A percentile compares a stretch with the other conserved stretches of the same genome.
Conservation (phyloP, 2,113 vertebrate genomes). For the Gulo gulo region DNA sequence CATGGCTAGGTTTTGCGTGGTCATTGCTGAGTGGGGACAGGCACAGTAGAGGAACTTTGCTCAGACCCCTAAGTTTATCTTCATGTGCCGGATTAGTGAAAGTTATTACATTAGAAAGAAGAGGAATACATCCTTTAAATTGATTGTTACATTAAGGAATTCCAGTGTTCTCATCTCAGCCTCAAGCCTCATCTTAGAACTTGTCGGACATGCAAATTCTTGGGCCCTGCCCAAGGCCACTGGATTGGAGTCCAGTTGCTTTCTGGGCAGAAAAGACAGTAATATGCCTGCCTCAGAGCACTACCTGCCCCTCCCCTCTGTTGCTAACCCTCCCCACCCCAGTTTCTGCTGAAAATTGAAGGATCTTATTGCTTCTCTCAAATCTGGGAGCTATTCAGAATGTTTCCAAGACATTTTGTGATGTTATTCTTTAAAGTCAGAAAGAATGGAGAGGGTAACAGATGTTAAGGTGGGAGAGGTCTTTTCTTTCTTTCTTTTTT, state of each 20-base stretch:
- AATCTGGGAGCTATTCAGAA: neutral
- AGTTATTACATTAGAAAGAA: neutral
- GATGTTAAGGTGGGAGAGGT: neutral
- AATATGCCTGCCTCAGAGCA: neutral
- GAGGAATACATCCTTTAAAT: neutral
- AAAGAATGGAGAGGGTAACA: neutral
- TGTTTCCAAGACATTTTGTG: neutral
- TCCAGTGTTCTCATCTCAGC: neutral
- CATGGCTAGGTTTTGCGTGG: neutral
- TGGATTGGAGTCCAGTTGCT: neutral
- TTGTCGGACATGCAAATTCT: slow-evolving; percentile 31
- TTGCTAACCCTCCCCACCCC: neutral
- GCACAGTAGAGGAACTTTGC: neutral
- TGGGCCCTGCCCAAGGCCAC: neutral
- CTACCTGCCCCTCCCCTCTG: neutral
- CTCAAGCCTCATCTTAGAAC: neutral
- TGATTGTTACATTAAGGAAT: neutral
- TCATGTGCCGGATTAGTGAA: neutral
- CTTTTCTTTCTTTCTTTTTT: too few relatives aligned
- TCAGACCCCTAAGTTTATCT: neutral
- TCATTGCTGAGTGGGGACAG: neutral
- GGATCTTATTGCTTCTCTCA: neutral
- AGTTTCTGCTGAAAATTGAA: slow-evolving; percentile 14
- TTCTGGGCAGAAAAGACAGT: neutral
- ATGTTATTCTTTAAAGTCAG: neutral